Conservation (phyloP, 2,113 vertebrate genomes). For the Mormyrus lacerda region DNA sequence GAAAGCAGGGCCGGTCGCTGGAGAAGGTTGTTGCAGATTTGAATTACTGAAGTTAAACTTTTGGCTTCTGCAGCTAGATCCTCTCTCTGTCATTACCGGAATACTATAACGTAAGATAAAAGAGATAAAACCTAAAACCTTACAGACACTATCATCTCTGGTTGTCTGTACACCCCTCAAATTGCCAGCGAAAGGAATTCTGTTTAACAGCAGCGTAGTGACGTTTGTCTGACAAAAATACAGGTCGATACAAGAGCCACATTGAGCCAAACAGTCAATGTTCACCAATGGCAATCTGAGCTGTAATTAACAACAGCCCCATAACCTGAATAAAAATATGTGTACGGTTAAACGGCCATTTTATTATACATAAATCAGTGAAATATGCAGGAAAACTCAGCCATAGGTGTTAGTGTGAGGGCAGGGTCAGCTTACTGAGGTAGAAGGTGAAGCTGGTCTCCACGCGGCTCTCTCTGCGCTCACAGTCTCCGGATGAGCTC, state of each 20-base stretch:
- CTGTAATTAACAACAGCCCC: background rate
- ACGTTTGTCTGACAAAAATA: background rate
- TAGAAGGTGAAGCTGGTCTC: slow-evolving; percentile 79
- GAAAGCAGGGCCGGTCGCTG: background rate
- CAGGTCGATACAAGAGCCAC: background rate
- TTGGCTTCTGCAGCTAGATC: background rate
- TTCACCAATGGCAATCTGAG: background rate
- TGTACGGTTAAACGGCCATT: background rate
- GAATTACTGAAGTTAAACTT: background rate
- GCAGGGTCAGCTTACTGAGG: slow-evolving; percentile 68
- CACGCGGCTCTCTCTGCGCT: slow-evolving; percentile 69
- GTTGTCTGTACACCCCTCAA: background rate
- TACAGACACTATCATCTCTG: background rate
- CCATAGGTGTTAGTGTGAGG: background rate
- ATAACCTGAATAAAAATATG: background rate
- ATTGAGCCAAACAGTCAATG: background rate
- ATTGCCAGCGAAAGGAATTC: background rate
- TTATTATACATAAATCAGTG: background rate
- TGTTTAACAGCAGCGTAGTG: background rate
- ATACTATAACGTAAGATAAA: background rate
- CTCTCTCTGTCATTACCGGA: background rate
- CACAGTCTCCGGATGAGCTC: slow-evolving; percentile 79
- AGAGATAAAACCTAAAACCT: background rate
- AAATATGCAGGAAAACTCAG: background rate
- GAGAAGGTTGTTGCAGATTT: background rate